phyloP scores from a whole-genome alignment of 2,888 invertebrate genomes.

The Eurois occulta region DNA sequence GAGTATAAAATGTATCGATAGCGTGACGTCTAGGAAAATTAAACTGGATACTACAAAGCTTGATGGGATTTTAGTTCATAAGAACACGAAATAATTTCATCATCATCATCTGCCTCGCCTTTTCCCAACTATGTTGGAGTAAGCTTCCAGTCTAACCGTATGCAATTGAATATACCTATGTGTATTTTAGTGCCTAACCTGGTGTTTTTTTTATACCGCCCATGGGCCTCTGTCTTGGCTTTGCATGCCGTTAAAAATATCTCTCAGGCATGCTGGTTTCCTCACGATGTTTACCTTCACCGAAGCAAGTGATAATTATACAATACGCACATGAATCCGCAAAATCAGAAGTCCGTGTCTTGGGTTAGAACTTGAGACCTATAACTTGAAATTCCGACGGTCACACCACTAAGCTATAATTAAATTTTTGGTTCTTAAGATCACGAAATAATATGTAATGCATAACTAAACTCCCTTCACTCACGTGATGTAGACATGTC shows the following conservation, averaged over 20 bases:
- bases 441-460: background rate
- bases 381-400: too few species aligned
- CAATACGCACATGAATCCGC: too few species aligned
- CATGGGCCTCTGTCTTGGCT: too few species aligned
- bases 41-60: background rate
- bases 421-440: too few species aligned
- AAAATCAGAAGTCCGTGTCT: too few species aligned
- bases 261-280: too few species aligned
- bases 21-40: background rate
- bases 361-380: too few species aligned
- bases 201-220: too few species aligned
- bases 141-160: background rate
- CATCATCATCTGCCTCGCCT: background rate
- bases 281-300: too few species aligned
- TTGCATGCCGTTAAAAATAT: too few species aligned
- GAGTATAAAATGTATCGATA: constrained; percentile 1
- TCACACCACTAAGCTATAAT: too few species aligned
- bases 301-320: too few species aligned
- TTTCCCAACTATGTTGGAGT: background rate
- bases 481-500: background rate
- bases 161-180: background rate
- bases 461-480: background rate
- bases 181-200: background rate
- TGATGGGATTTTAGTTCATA: background rate
- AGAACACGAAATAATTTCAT: background rate